Conservation (phyloP, 2,113 vertebrate species). For the Vulpes lagopus region DNA sequence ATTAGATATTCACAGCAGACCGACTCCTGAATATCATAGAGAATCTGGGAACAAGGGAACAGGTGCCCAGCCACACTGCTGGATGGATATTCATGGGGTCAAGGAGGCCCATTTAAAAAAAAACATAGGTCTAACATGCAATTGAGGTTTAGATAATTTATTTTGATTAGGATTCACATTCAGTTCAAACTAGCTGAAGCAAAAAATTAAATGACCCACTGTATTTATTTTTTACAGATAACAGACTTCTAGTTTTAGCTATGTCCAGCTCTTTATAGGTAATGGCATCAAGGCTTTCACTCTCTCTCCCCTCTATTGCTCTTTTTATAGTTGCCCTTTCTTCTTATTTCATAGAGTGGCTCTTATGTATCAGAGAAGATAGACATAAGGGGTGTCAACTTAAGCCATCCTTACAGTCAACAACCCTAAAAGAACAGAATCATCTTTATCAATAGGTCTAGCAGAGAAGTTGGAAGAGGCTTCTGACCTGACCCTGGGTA, state of each 20-base stretch:
- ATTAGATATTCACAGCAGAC: neutral
- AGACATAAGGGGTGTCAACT: neutral
- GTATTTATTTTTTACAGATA: neutral
- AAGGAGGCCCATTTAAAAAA: neutral
- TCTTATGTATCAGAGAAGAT: neutral
- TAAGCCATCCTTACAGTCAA: neutral
- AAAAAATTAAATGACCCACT: conserved; percentile 9
- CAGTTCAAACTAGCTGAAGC: neutral
- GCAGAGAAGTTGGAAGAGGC: neutral
- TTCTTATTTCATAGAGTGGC: neutral
- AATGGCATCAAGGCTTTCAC: neutral
- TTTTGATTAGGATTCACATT: conserved; percentile 2
- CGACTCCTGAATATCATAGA: neutral
- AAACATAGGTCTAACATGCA: conserved; percentile 1
- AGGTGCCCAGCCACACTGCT: neutral
- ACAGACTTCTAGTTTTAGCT: neutral
- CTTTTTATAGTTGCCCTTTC: neutral
- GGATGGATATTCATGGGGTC: neutral
- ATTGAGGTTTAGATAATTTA: neutral
- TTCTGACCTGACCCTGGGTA: neutral
- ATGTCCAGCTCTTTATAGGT: neutral
- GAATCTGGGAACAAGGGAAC: neutral
- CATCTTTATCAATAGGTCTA: neutral
- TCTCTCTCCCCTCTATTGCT: neutral
- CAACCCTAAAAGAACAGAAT: neutral